A percentile compares a stretch with the other conserved stretches of the same genome.
Evolutionary conservation across 2,797 vertebrate genomes (phyloP).

Genomic region (Tachyglossus aculeatus): DNA sequence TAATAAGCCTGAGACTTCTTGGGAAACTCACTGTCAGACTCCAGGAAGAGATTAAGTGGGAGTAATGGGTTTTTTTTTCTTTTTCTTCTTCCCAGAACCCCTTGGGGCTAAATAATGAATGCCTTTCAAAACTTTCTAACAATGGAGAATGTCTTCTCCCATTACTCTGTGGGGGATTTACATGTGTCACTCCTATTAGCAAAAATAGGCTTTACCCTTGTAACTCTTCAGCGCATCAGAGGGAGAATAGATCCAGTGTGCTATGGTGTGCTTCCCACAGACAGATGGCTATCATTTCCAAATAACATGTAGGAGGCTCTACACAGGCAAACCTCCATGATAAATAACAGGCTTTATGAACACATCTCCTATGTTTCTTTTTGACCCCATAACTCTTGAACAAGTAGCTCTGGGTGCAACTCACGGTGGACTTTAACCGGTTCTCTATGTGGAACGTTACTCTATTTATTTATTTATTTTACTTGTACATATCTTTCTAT

Average conservation of each 20-base stretch:
- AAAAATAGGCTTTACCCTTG: constrained; percentile 36
- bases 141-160: constrained; percentile 51
- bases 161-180: constrained; percentile 29
- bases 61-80: constrained; percentile 9
- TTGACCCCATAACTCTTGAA: constrained; percentile 18
- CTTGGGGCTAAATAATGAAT: constrained; percentile 51
- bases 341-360: constrained; percentile 21
- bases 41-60: constrained; percentile 44
- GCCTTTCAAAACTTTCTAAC: constrained; percentile 63
- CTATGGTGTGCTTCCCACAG: constrained; percentile 28
- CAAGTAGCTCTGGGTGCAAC: constrained; percentile 1
- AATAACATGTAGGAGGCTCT: constrained; percentile 24
- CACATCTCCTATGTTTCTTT: constrained; percentile 22
- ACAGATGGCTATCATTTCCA: constrained; percentile 7
- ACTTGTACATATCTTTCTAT: too few species aligned
- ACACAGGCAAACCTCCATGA: background rate
- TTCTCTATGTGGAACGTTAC: too few species aligned
- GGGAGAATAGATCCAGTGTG: background rate
- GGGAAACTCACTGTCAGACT: constrained; percentile 47
- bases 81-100: constrained; percentile 54
- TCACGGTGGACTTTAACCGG: too few species aligned
- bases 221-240: background rate
- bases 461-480: too few species aligned
- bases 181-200: constrained; percentile 32
- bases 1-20: constrained; percentile 30